A percentile compares a stretch with the other conserved stretches of the same genome.
Conservation (phyloP, 2,113 vertebrate genomes). For the Micronycteris hirsuta region DNA sequence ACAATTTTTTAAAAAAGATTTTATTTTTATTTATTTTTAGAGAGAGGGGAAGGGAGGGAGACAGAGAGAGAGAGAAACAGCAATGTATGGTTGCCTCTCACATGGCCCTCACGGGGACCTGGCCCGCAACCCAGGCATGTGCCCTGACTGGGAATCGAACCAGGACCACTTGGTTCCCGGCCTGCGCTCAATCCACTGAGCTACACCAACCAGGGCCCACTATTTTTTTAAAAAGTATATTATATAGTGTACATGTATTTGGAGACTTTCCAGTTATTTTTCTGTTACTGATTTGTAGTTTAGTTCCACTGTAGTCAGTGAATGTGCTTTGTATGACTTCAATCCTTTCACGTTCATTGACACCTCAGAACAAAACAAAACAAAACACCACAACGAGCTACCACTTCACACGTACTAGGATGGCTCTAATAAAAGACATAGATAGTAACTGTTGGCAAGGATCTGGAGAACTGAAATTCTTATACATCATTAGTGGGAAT, state of each 20-base stretch:
- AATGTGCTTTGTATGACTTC: neutral
- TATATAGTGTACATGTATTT: neutral
- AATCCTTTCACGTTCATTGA: neutral
- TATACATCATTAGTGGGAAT: neutral
- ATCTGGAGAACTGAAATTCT: neutral
- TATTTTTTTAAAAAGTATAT: neutral
- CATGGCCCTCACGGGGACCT: too few relatives aligned
- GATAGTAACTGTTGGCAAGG: neutral
- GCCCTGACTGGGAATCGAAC: too few relatives aligned
- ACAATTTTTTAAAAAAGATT: neutral
- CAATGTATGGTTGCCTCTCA: too few relatives aligned
- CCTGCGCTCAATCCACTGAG: too few relatives aligned
- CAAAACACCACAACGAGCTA: neutral
- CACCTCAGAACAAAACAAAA: neutral
- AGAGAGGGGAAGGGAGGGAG: too few relatives aligned
- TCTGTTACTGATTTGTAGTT: neutral
- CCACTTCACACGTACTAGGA: neutral
- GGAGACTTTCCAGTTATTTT: neutral
- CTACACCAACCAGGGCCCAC: too few relatives aligned
- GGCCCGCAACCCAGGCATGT: too few relatives aligned
- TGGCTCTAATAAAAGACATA: neutral
- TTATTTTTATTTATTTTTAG: too few relatives aligned
- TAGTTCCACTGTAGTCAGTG: neutral
- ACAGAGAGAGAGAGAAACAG: too few relatives aligned
- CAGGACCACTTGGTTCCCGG: too few relatives aligned